A percentile compares a stretch with the other conserved stretches of the same genome.
phyloP scores from a whole-genome alignment of 2,888 invertebrate genomes.

The Cantharis rustica region DNA sequence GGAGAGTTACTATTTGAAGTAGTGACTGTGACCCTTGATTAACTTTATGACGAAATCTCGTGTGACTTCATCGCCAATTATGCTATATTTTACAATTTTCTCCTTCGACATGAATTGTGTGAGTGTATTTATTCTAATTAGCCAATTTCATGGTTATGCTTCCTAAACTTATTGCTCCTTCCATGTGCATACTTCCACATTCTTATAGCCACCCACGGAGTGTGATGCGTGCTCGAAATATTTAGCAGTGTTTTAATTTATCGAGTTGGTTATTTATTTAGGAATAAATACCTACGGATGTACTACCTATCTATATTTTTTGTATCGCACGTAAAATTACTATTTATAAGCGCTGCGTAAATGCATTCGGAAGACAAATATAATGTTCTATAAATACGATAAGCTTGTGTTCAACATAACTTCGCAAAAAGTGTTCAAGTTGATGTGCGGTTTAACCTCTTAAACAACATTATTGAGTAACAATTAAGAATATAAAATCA shows the following conservation, averaged over 20 bases:
- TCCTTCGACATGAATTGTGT: not conserved
- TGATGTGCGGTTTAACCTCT: constrained; percentile 17
- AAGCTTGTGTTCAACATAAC: constrained; percentile 29
- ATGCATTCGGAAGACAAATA: constrained; percentile 46
- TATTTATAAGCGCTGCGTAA: constrained; percentile 44
- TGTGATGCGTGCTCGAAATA: not conserved
- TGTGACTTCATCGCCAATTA: constrained; percentile 14
- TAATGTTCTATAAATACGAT: constrained; percentile 46
- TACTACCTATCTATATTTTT: not conserved
- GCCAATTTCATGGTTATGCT: not conserved
- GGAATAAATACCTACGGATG: not conserved
- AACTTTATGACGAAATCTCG: constrained; percentile 4
- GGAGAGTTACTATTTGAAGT: not conserved
- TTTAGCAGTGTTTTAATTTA: not conserved
- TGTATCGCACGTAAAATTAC: constrained; percentile 29
- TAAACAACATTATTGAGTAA: constrained; percentile 1
- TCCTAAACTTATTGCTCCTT: not conserved
- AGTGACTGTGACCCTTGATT: not conserved
- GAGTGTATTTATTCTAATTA: constrained; percentile 1
- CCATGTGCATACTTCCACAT: not conserved
- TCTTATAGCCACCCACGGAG: not conserved
- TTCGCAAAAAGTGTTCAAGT: constrained; percentile 19
- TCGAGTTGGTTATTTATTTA: not conserved
- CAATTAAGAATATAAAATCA: constrained; percentile 6
- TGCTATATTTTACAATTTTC: not conserved